Evolutionary conservation across 2,888 invertebrate species (phyloP).

Genomic region (Drosophila sordidula): DNA sequence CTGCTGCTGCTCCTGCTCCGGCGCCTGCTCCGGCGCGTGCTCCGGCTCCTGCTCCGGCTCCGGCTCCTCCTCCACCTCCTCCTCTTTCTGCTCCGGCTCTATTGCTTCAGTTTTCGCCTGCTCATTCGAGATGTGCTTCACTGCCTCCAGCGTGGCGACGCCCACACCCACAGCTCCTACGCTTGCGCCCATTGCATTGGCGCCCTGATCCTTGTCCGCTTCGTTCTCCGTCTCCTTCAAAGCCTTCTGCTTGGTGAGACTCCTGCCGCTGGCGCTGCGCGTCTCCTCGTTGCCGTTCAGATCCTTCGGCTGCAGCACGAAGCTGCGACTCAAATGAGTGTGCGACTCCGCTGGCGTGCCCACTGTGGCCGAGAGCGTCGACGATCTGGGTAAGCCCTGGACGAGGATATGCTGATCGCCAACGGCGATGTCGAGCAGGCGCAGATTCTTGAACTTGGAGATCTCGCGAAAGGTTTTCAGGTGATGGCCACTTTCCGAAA

Average conservation of each 20-base stretch:
- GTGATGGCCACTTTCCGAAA: conserved; percentile 85
- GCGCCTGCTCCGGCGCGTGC: not conserved
- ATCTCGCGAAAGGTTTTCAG: conserved; percentile 85
- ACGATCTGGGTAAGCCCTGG: conserved; percentile 82
- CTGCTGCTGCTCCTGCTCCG: not conserved
- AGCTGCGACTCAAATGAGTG: conserved; percentile 73
- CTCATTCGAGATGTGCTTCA: conserved; percentile 59
- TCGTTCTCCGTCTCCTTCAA: conserved; percentile 45
- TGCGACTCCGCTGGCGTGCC: conserved; percentile 59
- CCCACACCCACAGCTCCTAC: conserved; percentile 33
- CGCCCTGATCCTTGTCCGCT: conserved; percentile 14
- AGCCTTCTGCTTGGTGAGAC: conserved; percentile 51
- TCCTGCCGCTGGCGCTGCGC: conserved; percentile 52
- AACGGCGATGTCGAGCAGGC: conserved; percentile 82
- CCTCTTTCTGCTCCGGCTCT: not conserved
- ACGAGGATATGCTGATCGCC: conserved; percentile 84
- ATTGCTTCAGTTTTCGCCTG: not conserved
- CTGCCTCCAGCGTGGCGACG: conserved; percentile 58
- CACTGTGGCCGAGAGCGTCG: conserved; percentile 67
- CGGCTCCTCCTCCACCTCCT: not conserved
- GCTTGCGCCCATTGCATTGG: conserved; percentile 34
- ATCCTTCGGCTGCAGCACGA: conserved; percentile 67
- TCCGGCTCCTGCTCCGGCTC: not conserved
- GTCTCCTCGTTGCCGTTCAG: conserved; percentile 58
- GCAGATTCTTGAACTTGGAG: conserved; percentile 84